Base-by-base conservation (phyloP, 2,113 vertebrate species). In the Spea bombifrons region DNA sequence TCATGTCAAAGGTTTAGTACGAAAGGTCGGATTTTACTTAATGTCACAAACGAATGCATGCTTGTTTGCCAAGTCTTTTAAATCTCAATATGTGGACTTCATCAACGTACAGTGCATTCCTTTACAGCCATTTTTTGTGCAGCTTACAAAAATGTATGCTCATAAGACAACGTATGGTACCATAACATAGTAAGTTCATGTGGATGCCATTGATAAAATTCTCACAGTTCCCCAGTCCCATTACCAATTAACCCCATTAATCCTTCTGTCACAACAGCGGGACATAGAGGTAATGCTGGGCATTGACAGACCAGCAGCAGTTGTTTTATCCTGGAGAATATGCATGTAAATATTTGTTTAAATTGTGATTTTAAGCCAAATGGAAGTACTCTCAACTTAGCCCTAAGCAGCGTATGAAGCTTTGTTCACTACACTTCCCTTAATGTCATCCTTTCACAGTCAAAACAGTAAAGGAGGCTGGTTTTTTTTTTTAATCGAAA, bases 281-380 rank as follows among this genome's bases (percentile, higher is more conserved):
- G 52, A 49, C 64, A 50, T 10, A 12, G 17, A 61, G 53, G 78
- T 71, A 48, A 71, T 43, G 45, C 45, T 65, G 52, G 78, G 71
- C 71, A 59, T 17, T 79, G 77, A 73, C 71, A 80, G 78, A 80
- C 78, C 78, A 80, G 71, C 74, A 80, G 71, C 78, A 80, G 71
- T 80, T 80, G 78, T 80, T 80, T 80, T 74, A 44, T 72, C 78
- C 64, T 61, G 71, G 71, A 80, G 78, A 80, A 80, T 80, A 80
- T 80, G 78, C 71, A 80, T 74, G 71, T 73, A 80, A 79, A 75
- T 64, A 67, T 68, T 78, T 71, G 53, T 67, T 78, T 64, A 75
- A 72, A 75, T 72, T 48, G 78, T 80, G 78, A 80, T 80, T 80
- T 80, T 80, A 80, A 80, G 63, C 78, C 63, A 80, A 80, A 74